Conservation (phyloP, 53 echinoderm and acorn worm genomes). For the Patiria pectinifera region DNA sequence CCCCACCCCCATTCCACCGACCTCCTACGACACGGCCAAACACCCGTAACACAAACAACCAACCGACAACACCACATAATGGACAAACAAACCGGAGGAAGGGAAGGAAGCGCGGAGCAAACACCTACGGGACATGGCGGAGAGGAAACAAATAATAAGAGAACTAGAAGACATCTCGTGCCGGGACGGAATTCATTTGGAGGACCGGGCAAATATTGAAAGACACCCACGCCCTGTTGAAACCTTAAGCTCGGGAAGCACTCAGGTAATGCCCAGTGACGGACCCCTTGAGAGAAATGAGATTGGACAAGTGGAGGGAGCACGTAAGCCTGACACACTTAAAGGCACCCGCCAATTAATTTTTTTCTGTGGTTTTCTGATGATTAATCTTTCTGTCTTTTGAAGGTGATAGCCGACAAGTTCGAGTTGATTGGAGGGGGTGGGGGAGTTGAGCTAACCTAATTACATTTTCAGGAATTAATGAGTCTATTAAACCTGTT, state of each 20-base stretch:
- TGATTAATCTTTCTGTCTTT: not conserved
- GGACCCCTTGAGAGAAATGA: not conserved
- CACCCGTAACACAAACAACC: not conserved
- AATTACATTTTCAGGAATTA: too few species aligned
- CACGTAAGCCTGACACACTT: not conserved
- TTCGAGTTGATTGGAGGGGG: too few species aligned
- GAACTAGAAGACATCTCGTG: not conserved
- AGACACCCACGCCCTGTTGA: conserved; percentile 28
- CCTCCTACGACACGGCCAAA: not conserved
- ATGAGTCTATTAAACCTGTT: too few species aligned
- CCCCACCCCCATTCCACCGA: not conserved
- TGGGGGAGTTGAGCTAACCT: too few species aligned
- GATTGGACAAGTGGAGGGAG: not conserved
- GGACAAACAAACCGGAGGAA: not conserved
- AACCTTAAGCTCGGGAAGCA: not conserved
- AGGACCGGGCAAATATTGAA: conserved; percentile 18
- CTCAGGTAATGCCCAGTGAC: conserved; percentile 14
- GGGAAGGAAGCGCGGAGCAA: not conserved
- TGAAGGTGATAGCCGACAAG: too few species aligned
- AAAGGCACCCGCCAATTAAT: not conserved
- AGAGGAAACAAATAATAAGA: not conserved
- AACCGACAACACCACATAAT: not conserved
- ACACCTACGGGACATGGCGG: not conserved
- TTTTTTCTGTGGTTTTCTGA: not conserved
- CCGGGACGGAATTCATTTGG: not conserved